Evolutionary conservation across 2,888 invertebrate species (phyloP), one percentile per base, ranked within the genome.

Genomic region (Muschampia staudingeri): DNA sequence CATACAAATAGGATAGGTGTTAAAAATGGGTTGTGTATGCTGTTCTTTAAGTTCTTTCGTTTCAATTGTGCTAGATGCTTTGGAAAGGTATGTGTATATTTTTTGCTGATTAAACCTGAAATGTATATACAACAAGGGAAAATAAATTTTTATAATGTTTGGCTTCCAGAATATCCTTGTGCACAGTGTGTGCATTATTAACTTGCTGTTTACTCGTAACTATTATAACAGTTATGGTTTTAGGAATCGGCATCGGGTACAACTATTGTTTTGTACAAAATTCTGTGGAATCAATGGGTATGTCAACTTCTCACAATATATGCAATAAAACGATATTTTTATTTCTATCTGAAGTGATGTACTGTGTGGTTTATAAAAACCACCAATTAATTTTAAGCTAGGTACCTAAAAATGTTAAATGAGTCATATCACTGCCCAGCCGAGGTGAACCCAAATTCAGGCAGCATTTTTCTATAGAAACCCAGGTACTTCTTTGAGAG

Each of bases 191-290:
- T 88, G 95, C 96, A 8, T 89, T 94, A 92, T 89, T 96, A 69
- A 93, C 93, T 2, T 96, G 95, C 87, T 96, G 95, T 87, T 82
- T 96, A 56, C 86, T 95, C 85, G 90, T 94, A 78, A 96, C 96
- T 2, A 91, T 96, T 19, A 19, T 95, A 70, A 88, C 91, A 4
- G 93, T 96, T 30, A 85, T 95, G 91, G 87, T 94, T 0, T 87
- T 95, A 84, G 96, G 96, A 42, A 90, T 96, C 52, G 96, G 96
- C 8, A 95, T 96, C n/a, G 96, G 96, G 19, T 96, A 92, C 84
- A 95, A 96, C 87, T 96, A 96, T 85, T 96, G 96, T 89, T 93
- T 92, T 84, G 95, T 96, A 9, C 91, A 94, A 85, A 92, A 91
- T 86, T 91, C 94, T 37, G 94, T 94, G 34, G 93, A 92, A 0